phyloP scores from a whole-genome alignment of 2,797 vertebrate species.

The Hemitrygon akajei region DNA sequence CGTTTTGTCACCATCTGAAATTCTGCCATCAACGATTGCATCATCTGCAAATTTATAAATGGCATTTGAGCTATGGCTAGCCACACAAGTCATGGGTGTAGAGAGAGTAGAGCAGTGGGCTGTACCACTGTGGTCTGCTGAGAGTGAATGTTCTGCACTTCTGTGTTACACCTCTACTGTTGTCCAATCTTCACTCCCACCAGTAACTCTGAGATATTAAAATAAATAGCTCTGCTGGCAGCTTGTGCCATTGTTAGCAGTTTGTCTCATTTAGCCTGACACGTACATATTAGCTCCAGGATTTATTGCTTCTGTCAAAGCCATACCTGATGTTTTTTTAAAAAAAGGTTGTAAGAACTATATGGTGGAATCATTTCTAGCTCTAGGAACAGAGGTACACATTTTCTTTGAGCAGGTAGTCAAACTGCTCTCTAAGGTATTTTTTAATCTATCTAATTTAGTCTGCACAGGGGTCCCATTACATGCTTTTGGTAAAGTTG shows the following conservation, averaged over 20 bases:
- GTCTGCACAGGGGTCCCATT: neutral
- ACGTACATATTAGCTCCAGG: neutral
- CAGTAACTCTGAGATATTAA: neutral
- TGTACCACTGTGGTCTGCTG: too few relatives aligned
- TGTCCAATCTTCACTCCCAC: neutral
- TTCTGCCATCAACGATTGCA: too few relatives aligned
- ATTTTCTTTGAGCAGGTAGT: neutral
- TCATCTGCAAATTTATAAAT: too few relatives aligned
- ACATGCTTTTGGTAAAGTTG: neutral
- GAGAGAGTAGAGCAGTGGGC: too few relatives aligned
- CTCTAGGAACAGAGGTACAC: neutral
- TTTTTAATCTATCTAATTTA: neutral
- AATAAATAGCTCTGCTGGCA: constrained; percentile 12
- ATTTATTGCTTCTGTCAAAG: neutral
- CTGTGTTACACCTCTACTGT: neutral
- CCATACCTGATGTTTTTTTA: neutral
- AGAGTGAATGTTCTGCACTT: neutral
- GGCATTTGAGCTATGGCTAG: too few relatives aligned
- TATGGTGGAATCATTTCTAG: neutral
- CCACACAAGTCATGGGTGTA: too few relatives aligned
- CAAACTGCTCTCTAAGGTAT: neutral
- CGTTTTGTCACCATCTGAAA: too few relatives aligned
- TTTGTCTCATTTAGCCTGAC: neutral
- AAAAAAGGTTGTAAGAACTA: neutral
- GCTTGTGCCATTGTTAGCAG: constrained; percentile 7